Conservation (phyloP, 1,140 invertebrate genomes). For the Zaprionus gabonicus region DNA sequence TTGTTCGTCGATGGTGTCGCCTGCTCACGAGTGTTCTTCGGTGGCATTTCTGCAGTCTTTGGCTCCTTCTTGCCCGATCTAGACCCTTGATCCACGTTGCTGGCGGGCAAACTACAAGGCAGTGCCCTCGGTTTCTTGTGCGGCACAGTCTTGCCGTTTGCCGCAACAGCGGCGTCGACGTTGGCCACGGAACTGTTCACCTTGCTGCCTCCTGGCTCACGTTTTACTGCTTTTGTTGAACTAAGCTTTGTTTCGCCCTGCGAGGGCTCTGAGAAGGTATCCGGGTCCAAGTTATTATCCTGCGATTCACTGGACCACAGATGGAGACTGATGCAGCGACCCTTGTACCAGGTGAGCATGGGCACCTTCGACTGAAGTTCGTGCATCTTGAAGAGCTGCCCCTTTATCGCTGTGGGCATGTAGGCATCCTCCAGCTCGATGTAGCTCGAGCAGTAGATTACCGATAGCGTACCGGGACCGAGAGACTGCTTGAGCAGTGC, state of each 20-base stretch:
- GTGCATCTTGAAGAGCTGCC: constrained; percentile 10
- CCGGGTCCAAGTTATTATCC: background rate
- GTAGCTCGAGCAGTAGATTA: constrained; percentile 12
- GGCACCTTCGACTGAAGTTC: background rate
- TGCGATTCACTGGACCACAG: constrained; percentile 5
- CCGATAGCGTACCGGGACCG: background rate
- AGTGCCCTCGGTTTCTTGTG: too few relatives aligned
- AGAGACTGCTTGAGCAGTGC: background rate
- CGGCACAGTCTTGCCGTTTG: too few relatives aligned
- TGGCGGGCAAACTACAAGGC: too few relatives aligned
- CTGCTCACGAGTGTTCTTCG: too few relatives aligned
- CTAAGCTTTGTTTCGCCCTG: background rate
- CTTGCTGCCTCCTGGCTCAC: background rate
- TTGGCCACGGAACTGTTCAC: too few relatives aligned
- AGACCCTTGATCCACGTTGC: too few relatives aligned
- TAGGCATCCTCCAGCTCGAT: constrained; percentile 22
- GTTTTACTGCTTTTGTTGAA: background rate
- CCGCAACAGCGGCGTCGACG: too few relatives aligned
- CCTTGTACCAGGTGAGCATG: constrained; percentile 1
- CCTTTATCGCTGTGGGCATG: constrained; percentile 10
- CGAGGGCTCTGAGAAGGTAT: background rate
- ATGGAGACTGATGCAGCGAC: constrained; percentile 1
- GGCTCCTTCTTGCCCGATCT: background rate
- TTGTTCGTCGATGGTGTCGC: too few relatives aligned
- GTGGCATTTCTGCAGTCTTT: background rate